Percentiles rank a stretch among this genome's conserved stretches.
These are phyloP conservation scores for Leptinotarsa rubiginosa DNA, from an alignment of 2,888 invertebrate genomes.

Conservation along the genomic window DNA sequence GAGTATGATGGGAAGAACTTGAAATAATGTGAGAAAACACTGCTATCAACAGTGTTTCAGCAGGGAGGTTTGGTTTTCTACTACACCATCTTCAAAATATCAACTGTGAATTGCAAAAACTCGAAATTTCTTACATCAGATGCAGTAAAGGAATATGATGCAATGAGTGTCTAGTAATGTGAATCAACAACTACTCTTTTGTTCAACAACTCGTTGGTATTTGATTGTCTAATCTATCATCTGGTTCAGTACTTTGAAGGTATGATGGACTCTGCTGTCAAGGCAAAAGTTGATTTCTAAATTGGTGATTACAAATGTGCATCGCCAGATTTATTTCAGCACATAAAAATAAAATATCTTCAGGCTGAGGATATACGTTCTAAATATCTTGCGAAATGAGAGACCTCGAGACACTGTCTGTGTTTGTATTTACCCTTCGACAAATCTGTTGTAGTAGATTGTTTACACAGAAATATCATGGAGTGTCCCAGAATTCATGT, in stretches of 20 bases:
- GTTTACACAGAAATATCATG: slow-evolving; percentile 67
- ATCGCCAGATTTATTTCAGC: slow-evolving; percentile 6
- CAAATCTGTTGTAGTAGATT: slow-evolving; percentile 69
- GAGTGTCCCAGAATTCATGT: slow-evolving; percentile 63
- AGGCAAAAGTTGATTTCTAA: slow-evolving; percentile 32
- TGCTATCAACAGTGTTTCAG: no score
- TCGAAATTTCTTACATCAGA: no score
- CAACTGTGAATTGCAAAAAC: no score
- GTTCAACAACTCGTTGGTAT: slow-evolving; percentile 72
- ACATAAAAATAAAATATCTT: slow-evolving; percentile 58
- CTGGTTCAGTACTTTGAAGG: slow-evolving; percentile 70
- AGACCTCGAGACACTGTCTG: slow-evolving; percentile 69
- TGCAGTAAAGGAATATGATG: no score
- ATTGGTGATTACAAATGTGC: slow-evolving; percentile 45
- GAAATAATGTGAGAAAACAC: no score
- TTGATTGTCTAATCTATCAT: slow-evolving; percentile 71
- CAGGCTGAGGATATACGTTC: slow-evolving; percentile 68
- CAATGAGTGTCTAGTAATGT: no score
- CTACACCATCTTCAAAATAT: no score
- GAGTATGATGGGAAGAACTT: no score
- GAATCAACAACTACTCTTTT: slow-evolving; percentile 61
- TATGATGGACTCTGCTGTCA: slow-evolving; percentile 58
- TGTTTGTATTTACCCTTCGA: slow-evolving; percentile 69
- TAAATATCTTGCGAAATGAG: slow-evolving; percentile 57
- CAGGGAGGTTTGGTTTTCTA: no score